These are phyloP conservation scores for Esox niger DNA, from an alignment of 2,113 vertebrate species.

Conservation along the genomic window DNA sequence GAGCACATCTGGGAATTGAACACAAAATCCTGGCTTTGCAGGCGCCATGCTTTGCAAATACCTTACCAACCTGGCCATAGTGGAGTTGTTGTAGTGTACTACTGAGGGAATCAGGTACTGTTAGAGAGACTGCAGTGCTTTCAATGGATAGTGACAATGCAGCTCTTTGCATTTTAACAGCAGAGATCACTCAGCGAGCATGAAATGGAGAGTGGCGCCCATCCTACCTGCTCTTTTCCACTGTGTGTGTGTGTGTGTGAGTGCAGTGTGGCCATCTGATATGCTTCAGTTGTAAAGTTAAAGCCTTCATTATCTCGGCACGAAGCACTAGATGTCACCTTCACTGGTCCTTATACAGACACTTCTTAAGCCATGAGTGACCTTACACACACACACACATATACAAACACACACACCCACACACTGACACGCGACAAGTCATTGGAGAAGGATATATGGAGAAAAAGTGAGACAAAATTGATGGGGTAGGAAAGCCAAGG, in stretches of 20 bases:
- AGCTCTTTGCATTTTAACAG: constrained; percentile 62
- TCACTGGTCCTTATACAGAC: constrained; percentile 89
- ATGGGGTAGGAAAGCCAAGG: constrained; percentile 61
- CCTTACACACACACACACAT: constrained; percentile 41
- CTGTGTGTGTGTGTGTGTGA: constrained; percentile 33
- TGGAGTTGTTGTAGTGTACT: no score
- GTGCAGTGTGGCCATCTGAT: constrained; percentile 61
- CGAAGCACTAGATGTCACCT: constrained; percentile 88
- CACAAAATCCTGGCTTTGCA: no score
- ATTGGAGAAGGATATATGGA: constrained; percentile 46
- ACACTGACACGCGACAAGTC: constrained; percentile 29
- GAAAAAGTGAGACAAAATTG: constrained; percentile 57
- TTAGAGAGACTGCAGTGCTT: no score
- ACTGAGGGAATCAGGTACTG: no score
- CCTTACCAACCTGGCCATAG: no score
- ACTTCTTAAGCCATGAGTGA: constrained; percentile 90
- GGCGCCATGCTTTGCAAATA: no score
- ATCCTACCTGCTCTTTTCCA: constrained; percentile 57
- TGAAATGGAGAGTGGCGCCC: constrained; percentile 67
- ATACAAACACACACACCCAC: constrained; percentile 2
- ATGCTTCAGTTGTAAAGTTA: constrained; percentile 73
- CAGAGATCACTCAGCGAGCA: constrained; percentile 57
- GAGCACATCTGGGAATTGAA: no score
- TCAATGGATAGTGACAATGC: constrained; percentile 63
- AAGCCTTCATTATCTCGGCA: constrained; percentile 81